phyloP scores from a whole-genome alignment of 1,140 invertebrate species.

The Doryteuthis pealeii region DNA sequence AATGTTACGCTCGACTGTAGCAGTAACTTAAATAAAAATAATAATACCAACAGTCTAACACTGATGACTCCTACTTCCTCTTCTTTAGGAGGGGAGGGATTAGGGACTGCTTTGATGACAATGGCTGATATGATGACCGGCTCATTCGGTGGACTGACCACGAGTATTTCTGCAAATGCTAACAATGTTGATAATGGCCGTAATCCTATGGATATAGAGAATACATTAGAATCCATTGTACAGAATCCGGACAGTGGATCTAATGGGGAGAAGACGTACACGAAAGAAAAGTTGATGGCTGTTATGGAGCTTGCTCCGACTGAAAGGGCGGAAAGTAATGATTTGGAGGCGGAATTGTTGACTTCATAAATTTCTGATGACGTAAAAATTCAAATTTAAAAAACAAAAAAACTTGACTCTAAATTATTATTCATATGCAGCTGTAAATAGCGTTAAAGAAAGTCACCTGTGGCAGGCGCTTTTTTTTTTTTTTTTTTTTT shows the following conservation, averaged over 20 bases:
- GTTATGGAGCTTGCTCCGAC: neutral
- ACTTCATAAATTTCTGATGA: neutral
- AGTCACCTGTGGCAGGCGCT: too few species aligned
- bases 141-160: neutral
- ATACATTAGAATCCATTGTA: neutral
- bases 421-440: too few species aligned
- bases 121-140: neutral
- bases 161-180: neutral
- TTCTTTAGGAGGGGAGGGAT: neutral
- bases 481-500: too few species aligned
- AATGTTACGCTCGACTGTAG: neutral
- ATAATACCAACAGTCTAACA: neutral
- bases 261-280: neutral
- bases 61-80: neutral
- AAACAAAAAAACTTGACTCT: too few species aligned
- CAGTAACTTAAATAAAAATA: neutral
- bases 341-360: neutral
- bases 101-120: neutral
- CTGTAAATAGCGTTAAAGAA: too few species aligned
- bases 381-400: too few species aligned
- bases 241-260: neutral
- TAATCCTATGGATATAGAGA: neutral
- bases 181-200: neutral
- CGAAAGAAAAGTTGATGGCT: neutral
- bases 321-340: neutral